These are phyloP conservation scores for Stomatorhinus walkeri DNA, from an alignment of 2,797 vertebrate species.

Conservation along the genomic window DNA sequence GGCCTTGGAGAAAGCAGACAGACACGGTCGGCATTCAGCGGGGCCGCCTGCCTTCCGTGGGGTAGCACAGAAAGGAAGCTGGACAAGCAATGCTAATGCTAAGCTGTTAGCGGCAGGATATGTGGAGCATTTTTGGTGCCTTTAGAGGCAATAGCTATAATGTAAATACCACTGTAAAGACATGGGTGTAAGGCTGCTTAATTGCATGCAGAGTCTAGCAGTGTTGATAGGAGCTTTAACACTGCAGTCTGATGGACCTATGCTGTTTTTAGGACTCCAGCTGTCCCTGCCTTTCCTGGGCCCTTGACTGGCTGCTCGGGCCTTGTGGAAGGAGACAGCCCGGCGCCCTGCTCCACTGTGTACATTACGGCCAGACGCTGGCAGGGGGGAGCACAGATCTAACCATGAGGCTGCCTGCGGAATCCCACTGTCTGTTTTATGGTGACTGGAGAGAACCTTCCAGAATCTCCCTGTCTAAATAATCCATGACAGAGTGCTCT, in stretches of 20 bases:
- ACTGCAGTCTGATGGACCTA: conserved; percentile 19
- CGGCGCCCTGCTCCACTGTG: conserved; percentile 43
- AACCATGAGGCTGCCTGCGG: conserved; percentile 18
- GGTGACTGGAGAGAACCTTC: conserved; percentile 35
- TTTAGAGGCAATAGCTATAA: neutral
- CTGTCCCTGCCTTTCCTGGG: conserved; percentile 28
- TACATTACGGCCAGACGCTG: conserved; percentile 40
- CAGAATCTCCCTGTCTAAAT: conserved; percentile 46
- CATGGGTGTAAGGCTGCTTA: neutral
- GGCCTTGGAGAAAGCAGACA: conserved; percentile 19
- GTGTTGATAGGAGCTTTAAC: conserved; percentile 23
- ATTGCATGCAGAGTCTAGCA: neutral
- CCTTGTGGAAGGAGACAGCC: conserved; percentile 34
- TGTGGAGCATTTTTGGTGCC: neutral
- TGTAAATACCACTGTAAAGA: conserved; percentile 4
- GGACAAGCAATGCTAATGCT: neutral
- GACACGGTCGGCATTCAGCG: neutral
- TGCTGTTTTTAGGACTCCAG: conserved; percentile 29
- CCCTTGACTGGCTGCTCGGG: conserved; percentile 32
- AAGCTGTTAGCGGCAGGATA: neutral
- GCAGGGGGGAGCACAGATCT: conserved; percentile 22
- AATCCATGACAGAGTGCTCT: conserved; percentile 45
- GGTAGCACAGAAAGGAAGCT: neutral
- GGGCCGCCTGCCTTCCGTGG: neutral
- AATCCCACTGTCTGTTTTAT: conserved; percentile 36